phyloP scores from a whole-genome alignment of 2,888 invertebrate species.

The Trissoscelio sp. region DNA sequence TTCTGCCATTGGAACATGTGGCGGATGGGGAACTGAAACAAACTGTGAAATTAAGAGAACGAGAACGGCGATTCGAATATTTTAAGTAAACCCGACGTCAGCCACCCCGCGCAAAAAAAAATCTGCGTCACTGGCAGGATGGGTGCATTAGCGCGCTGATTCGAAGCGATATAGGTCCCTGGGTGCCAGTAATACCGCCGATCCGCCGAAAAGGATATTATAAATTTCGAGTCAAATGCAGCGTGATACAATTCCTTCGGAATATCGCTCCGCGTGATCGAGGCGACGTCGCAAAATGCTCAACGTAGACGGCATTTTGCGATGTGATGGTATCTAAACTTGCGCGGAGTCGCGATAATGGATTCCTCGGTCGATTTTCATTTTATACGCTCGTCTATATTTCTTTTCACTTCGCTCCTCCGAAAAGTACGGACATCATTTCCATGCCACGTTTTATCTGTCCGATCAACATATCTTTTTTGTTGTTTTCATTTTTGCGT shows the following conservation, averaged over 20 bases:
- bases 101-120: slow-evolving; percentile 60
- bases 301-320: slow-evolving; percentile 38
- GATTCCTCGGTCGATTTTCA: slow-evolving; percentile 56
- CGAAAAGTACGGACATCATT: slow-evolving; percentile 3
- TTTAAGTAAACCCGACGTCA: slow-evolving; percentile 57
- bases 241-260: slow-evolving; percentile 80
- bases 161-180: slow-evolving; percentile 80
- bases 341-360: slow-evolving; percentile 55
- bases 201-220: slow-evolving; percentile 77
- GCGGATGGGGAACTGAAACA: slow-evolving; percentile 43
- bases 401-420: not conserved
- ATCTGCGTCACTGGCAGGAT: slow-evolving; percentile 68
- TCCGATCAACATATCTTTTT: not conserved
- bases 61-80: slow-evolving; percentile 58
- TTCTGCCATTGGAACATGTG: slow-evolving; percentile 47
- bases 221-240: slow-evolving; percentile 83
- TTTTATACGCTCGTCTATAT: slow-evolving; percentile 47
- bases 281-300: slow-evolving; percentile 72
- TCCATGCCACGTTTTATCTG: not conserved
- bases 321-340: slow-evolving; percentile 48
- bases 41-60: slow-evolving; percentile 64
- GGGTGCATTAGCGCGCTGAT: slow-evolving; percentile 78
- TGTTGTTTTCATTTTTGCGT: slow-evolving; percentile 4
- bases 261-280: slow-evolving; percentile 82
- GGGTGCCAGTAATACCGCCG: slow-evolving; percentile 77